Evolutionary conservation across 2,888 invertebrate species (phyloP).

Genomic region (Pristionchus maxplancki): DNA sequence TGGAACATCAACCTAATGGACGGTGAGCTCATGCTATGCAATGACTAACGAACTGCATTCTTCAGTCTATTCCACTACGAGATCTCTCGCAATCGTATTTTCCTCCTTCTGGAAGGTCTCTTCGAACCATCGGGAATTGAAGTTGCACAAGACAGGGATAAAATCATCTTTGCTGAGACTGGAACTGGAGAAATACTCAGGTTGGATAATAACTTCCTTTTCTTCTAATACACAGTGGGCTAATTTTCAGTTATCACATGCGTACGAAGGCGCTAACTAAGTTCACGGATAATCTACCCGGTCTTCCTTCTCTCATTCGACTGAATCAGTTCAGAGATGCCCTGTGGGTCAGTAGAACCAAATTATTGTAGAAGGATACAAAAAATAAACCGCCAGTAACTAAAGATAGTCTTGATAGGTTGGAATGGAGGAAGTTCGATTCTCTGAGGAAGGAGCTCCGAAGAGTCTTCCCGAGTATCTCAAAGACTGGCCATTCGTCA

Average conservation of each 20-base stretch:
- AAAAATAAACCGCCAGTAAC: too few relatives aligned
- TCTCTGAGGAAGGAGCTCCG: not conserved
- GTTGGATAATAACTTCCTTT: not conserved
- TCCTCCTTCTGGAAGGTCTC: conserved; percentile 1
- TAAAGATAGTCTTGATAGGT: not conserved
- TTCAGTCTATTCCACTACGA: conserved; percentile 37
- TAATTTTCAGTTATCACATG: conserved; percentile 16
- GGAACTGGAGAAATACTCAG: conserved; percentile 14
- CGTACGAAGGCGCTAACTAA: not conserved
- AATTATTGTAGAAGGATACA: too few relatives aligned
- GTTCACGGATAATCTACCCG: not conserved
- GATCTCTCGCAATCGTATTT: conserved; percentile 20
- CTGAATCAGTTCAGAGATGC: not conserved
- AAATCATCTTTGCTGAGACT: conserved; percentile 28
- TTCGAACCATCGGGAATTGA: conserved; percentile 48
- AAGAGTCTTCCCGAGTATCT: conserved; percentile 21
- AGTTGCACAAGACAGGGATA: conserved; percentile 31
- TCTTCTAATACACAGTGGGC: not conserved
- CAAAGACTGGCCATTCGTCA: not conserved
- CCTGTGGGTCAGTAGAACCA: not conserved
- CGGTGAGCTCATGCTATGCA: not conserved
- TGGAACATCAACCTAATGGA: conserved; percentile 48
- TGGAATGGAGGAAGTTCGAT: not conserved
- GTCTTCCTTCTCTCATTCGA: conserved; percentile 3
- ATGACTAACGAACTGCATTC: not conserved